A percentile compares a stretch with the other conserved stretches of the same genome.
These are phyloP conservation scores for Planococcus citri DNA, from an alignment of 1,140 invertebrate species.

Conservation along the genomic window DNA sequence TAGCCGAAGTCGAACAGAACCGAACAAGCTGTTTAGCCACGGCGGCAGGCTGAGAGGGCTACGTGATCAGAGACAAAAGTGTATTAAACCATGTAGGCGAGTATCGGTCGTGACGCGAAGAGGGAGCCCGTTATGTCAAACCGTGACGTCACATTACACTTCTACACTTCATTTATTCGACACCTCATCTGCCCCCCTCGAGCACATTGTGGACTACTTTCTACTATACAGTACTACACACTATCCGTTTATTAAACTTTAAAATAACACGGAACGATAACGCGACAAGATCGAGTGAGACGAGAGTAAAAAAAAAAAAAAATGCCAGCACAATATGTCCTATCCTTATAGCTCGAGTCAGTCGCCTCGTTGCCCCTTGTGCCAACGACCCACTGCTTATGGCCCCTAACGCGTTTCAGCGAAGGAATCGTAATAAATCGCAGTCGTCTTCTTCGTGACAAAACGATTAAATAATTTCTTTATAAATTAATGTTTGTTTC, in stretches of 20 bases:
- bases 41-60: conserved; percentile 18
- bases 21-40: conserved; percentile 18
- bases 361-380: no score
- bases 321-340: no score
- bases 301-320: no score
- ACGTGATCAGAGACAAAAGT: conserved; percentile 19
- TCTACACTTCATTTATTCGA: conserved; percentile 20
- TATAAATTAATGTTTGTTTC: not conserved
- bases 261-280: conserved; percentile 18
- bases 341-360: no score
- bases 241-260: conserved; percentile 20
- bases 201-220: conserved; percentile 13
- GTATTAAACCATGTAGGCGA: conserved; percentile 2
- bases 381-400: no score
- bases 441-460: conserved; percentile 5
- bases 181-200: conserved; percentile 16
- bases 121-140: conserved; percentile 15
- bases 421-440: not conserved
- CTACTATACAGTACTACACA: no score
- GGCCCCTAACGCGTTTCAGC: not conserved
- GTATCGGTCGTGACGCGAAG: not conserved
- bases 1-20: conserved; percentile 11
- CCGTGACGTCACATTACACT: conserved; percentile 19
- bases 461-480: not conserved
- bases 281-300: not conserved